phyloP scores from a whole-genome alignment of 2,113 vertebrate genomes.

The Gymnorhina tibicen region DNA sequence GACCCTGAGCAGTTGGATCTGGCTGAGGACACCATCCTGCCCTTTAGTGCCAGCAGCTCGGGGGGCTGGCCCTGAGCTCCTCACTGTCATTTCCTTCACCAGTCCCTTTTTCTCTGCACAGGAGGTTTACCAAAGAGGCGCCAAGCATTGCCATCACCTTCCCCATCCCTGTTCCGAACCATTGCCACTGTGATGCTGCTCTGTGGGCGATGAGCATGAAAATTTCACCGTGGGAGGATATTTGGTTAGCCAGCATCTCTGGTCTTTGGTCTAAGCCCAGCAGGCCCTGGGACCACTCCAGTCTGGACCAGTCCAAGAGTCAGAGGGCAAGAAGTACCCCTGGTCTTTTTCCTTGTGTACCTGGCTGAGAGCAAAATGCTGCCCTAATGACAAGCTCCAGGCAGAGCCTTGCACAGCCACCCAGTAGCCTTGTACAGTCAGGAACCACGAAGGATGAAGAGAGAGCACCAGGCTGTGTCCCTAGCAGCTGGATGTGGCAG shows the following conservation, averaged over 20 bases:
- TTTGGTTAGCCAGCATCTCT: neutral
- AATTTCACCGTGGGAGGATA: neutral
- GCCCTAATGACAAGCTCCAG: rapidly evolving
- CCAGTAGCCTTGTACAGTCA: neutral
- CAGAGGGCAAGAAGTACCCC: neutral
- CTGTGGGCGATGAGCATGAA: rapidly evolving
- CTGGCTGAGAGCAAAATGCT: neutral
- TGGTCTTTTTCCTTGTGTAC: neutral
- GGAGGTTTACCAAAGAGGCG: neutral
- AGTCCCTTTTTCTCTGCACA: neutral
- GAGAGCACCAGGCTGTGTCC: neutral
- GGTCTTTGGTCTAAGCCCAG: neutral
- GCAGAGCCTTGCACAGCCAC: neutral
- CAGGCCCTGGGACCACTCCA: neutral
- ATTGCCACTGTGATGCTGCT: neutral
- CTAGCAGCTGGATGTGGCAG: neutral
- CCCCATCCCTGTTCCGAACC: rapidly evolving
- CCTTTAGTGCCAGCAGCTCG: neutral
- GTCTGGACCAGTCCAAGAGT: neutral
- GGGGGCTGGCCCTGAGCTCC: neutral
- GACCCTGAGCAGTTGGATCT: neutral
- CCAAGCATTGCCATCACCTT: neutral
- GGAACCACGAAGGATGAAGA: neutral
- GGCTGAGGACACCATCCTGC: neutral
- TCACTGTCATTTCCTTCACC: neutral